Percentiles rank a stretch among this genome's conserved stretches.
These are phyloP conservation scores for Ia io DNA, from an alignment of 2,113 vertebrate species.

Conservation along the genomic window DNA sequence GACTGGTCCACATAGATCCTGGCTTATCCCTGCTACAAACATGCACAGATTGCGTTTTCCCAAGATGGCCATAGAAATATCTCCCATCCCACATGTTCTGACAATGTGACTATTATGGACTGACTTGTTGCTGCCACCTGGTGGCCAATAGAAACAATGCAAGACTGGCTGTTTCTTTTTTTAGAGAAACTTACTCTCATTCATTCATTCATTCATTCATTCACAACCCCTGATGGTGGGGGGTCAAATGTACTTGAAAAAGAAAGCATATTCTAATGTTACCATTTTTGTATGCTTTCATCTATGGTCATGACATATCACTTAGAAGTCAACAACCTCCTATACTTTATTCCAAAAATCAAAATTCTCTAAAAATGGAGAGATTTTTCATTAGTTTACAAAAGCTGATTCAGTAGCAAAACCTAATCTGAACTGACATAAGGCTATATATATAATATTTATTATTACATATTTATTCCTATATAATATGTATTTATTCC, in stretches of 20 bases:
- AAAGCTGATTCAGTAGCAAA: background rate
- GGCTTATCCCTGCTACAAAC: background rate
- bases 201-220: background rate
- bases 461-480: background rate
- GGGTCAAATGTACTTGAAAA: background rate
- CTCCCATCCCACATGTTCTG: background rate
- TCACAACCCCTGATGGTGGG: background rate
- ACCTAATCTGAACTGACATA: background rate
- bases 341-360: background rate
- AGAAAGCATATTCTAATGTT: background rate
- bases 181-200: background rate
- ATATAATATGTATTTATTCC: background rate
- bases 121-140: constrained; percentile 23
- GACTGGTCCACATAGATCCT: background rate
- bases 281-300: background rate
- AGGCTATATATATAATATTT: background rate
- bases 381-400: background rate
- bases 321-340: background rate
- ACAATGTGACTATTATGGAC: background rate
- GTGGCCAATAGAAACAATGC: background rate
- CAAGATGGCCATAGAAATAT: background rate
- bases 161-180: background rate
- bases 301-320: background rate
- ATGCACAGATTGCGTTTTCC: background rate
- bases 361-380: constrained; percentile 24